A percentile compares a stretch with the other conserved stretches of the same genome.
Evolutionary conservation across 2,113 vertebrate species (phyloP).

Genomic region (Phrynocephalus versicolor): DNA sequence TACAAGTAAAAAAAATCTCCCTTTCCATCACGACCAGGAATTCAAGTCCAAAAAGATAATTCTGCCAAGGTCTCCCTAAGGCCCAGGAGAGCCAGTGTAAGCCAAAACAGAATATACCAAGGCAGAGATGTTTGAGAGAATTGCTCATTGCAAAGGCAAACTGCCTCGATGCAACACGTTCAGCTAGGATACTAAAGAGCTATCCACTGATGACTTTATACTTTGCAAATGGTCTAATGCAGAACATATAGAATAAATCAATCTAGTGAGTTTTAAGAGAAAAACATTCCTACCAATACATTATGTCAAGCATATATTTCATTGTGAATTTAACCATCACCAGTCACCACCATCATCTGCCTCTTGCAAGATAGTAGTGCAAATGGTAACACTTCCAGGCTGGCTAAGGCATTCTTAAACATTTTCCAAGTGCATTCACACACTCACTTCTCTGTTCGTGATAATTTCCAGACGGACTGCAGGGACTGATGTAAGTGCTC

Average conservation of each 20-base stretch:
- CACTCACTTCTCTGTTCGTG: background rate
- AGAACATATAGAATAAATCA: background rate
- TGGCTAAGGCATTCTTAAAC: too few relatives aligned
- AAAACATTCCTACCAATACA: background rate
- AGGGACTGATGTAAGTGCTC: background rate
- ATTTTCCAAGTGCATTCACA: background rate
- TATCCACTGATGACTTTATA: background rate
- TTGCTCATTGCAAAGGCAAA: background rate
- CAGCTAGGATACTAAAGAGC: background rate
- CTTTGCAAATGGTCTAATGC: too few relatives aligned
- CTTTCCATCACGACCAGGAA: too few relatives aligned
- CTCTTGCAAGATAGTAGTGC: too few relatives aligned
- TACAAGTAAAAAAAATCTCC: too few relatives aligned
- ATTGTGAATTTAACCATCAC: too few relatives aligned
- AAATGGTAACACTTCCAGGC: too few relatives aligned
- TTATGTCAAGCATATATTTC: background rate
- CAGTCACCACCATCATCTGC: too few relatives aligned
- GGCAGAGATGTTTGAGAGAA: background rate
- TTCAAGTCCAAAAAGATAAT: too few relatives aligned
- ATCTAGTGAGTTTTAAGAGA: background rate
- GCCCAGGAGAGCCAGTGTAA: background rate
- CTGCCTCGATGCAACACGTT: too few relatives aligned
- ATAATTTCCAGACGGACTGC: background rate
- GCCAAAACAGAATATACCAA: background rate
- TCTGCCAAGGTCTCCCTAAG: background rate